Evolutionary conservation across 1,140 invertebrate species (phyloP), one percentile per base, ranked within the genome.

Genomic region (Magallana gigas): DNA sequence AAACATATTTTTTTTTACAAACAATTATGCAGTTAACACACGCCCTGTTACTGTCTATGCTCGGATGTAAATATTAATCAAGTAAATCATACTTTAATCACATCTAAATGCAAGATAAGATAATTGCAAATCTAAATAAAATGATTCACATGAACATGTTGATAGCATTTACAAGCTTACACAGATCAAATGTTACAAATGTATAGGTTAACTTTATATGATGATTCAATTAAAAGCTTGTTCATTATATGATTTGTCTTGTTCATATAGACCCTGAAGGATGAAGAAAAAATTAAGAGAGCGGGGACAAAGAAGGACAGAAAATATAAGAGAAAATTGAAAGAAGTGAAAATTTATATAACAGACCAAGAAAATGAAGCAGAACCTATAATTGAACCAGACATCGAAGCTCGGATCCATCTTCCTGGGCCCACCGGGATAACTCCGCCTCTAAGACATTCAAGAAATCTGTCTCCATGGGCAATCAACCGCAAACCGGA

Each of bases 291-390:
- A 7, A 29, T 57, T 1, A 83, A 83, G 48, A 83, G 57, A 58
- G 57, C 57, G 6, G 18, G 57, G 14, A 83, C 56, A 12, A 57
- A 83, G n/a, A 83, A 83, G 48, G 57, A 83, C 6, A 18, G 57
- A 11, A 83, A 83, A 56, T 12, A 83, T 14, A 83, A 58, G 16
- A 83, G 57, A 16, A 9, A 83, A 56, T 2, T n/a, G 48, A 16
- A 83, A 12, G 81, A 57, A 29, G 81, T 18, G 36, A 83, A 57
- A 83, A 83, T 83, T 11, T 57, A 57, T 18, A 58, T 57, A n/a
- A 57, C 57, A n/a, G 81, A 83, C 18, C 48, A 83, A n/a, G 16
- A n/a, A 57, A 83, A 57, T 57, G 57, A 58, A 8, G n/a, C 16
- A 36, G 57, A 83, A n/a, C 81, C 81, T 23, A 9, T 23, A n/a